Evolutionary conservation across 2,113 vertebrate genomes (phyloP).

Genomic region (Trochalopteron elliotii): DNA sequence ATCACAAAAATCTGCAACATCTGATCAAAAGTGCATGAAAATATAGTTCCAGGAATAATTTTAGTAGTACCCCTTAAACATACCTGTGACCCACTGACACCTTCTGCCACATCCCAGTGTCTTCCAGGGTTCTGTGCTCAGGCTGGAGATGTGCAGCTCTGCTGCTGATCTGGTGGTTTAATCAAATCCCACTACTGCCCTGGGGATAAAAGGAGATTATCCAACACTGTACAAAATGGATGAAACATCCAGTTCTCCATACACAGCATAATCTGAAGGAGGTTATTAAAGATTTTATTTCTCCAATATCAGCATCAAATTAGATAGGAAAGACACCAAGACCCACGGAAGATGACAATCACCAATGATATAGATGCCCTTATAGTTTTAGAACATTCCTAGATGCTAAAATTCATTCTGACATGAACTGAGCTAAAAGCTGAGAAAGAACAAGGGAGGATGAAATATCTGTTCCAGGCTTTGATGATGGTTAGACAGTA

Average conservation of each 20-base stretch:
- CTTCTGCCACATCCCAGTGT: accelerated
- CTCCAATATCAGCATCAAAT: background rate
- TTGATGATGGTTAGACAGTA: constrained; percentile 17
- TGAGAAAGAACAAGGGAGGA: background rate
- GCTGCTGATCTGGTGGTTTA: background rate
- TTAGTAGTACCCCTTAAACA: background rate
- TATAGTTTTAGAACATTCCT: background rate
- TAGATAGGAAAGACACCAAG: background rate
- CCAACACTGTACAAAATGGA: background rate
- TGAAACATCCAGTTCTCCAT: background rate
- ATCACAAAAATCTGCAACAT: background rate
- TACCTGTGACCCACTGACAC: background rate
- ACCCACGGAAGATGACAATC: background rate
- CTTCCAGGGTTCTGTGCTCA: background rate
- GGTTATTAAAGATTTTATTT: background rate
- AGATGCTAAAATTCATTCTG: background rate
- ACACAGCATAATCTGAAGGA: background rate
- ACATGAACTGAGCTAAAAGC: background rate
- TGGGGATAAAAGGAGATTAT: background rate
- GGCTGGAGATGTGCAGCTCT: background rate
- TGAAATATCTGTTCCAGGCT: background rate
- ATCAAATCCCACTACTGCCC: background rate
- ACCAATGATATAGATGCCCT: background rate
- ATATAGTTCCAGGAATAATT: background rate
- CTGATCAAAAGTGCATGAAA: background rate